A percentile compares a stretch with the other conserved stretches of the same genome.
Conservation (phyloP, 2,797 vertebrate species). For the Acrossocheilus wenchowensis region DNA sequence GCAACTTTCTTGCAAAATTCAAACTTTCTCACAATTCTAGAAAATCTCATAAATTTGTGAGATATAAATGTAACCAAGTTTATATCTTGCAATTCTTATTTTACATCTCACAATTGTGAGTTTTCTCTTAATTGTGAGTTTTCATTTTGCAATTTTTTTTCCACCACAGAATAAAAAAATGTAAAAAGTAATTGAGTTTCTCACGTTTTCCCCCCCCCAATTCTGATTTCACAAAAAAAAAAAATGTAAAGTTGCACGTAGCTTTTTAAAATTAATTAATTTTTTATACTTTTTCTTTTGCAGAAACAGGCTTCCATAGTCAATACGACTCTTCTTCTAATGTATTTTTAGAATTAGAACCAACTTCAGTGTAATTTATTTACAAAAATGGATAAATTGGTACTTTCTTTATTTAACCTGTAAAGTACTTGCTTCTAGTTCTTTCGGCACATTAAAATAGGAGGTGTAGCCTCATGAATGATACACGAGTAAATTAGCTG, state of each 20-base stretch:
- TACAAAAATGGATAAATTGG: neutral
- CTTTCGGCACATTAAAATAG: neutral
- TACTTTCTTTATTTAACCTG: neutral
- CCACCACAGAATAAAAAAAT: neutral
- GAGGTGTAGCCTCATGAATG: constrained; percentile 40
- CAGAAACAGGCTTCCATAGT: neutral
- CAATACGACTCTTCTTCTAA: neutral
- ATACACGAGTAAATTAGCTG: constrained; percentile 47
- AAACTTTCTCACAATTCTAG: neutral
- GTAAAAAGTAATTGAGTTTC: too few relatives aligned
- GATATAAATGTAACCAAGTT: neutral
- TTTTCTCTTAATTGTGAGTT: neutral
- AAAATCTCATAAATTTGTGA: neutral
- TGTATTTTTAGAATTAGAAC: neutral
- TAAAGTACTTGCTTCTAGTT: neutral
- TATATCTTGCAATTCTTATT: neutral
- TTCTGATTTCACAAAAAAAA: neutral
- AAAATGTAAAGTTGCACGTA: too few relatives aligned
- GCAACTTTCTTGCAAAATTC: neutral
- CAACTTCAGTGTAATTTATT: neutral
- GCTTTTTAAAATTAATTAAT: too few relatives aligned
- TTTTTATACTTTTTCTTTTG: too few relatives aligned
- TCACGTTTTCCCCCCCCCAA: too few relatives aligned
- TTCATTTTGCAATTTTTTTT: neutral
- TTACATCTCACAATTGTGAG: neutral